Conservation (phyloP, 1,140 invertebrate species). For the Drosophila albomicans region DNA sequence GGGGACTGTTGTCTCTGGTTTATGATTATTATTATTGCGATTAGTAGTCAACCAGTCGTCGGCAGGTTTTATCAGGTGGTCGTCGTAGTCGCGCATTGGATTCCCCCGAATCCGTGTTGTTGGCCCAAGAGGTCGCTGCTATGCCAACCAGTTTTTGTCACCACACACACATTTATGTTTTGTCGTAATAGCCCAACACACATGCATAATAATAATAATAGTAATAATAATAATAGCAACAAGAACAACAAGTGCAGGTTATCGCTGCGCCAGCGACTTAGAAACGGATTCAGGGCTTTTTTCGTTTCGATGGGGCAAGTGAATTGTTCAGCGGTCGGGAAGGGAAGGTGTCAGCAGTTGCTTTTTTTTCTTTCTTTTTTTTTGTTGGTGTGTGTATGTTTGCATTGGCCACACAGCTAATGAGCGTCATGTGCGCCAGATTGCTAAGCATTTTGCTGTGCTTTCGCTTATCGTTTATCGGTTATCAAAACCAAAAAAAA, state of each 20-base stretch:
- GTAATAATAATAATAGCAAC: constrained; percentile 38
- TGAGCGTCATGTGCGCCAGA: constrained; percentile 39
- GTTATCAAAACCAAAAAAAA: constrained; percentile 24
- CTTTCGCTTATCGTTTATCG: constrained; percentile 36
- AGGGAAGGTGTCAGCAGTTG: too few relatives aligned
- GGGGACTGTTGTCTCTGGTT: constrained; percentile 33
- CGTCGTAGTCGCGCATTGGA: neutral
- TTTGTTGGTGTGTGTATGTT: neutral
- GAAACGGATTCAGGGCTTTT: too few relatives aligned
- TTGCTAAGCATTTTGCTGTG: constrained; percentile 24
- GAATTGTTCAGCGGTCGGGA: too few relatives aligned
- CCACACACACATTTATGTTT: constrained; percentile 1
- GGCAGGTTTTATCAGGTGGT: constrained; percentile 24
- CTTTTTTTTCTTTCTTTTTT: neutral
- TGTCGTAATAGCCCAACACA: constrained; percentile 11
- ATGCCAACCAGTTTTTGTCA: constrained; percentile 28
- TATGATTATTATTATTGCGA: constrained; percentile 38
- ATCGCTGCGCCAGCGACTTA: constrained; percentile 36
- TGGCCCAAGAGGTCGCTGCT: constrained; percentile 9
- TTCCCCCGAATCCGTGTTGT: neutral
- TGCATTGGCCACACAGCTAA: constrained; percentile 23
- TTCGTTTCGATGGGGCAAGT: neutral
- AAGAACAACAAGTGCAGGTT: constrained; percentile 43
- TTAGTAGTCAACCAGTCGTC: constrained; percentile 22
- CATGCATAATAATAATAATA: constrained; percentile 45